Conservation (phyloP, 2,113 vertebrate genomes). For the Cyanistes caeruleus region DNA sequence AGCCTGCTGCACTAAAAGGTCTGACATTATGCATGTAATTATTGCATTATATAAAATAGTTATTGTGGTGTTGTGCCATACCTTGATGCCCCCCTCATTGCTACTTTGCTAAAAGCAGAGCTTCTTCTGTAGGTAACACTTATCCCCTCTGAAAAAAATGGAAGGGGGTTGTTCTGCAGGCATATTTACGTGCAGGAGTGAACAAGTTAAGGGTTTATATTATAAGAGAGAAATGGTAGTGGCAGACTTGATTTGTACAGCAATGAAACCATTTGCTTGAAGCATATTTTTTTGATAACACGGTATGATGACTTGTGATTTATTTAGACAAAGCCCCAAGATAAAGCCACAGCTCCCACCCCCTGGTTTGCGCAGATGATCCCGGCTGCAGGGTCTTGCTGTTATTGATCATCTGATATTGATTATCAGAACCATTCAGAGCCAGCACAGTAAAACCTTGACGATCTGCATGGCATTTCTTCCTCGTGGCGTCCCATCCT, state of each 20-base stretch:
- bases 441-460: conserved; percentile 48
- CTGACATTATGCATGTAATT: not conserved
- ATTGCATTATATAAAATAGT: conserved; percentile 16
- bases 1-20: not conserved
- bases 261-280: not conserved
- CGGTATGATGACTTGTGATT: not conserved
- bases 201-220: not conserved
- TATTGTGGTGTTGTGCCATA: not conserved
- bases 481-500: not conserved
- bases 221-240: not conserved
- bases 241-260: not conserved
- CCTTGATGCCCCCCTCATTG: not conserved
- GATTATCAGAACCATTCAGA: not conserved
- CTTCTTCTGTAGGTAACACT: not conserved
- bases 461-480: not conserved
- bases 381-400: not conserved
- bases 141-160: not conserved
- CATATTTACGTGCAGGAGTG: not conserved
- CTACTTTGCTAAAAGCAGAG: not conserved
- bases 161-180: fast-evolving
- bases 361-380: not conserved
- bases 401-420: conserved; percentile 55
- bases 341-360: conserved; percentile 33
- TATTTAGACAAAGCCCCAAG: not conserved
- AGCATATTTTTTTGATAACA: conserved; percentile 14